phyloP scores from a whole-genome alignment of 2,888 invertebrate genomes.

The Drosophila mayaguana region DNA sequence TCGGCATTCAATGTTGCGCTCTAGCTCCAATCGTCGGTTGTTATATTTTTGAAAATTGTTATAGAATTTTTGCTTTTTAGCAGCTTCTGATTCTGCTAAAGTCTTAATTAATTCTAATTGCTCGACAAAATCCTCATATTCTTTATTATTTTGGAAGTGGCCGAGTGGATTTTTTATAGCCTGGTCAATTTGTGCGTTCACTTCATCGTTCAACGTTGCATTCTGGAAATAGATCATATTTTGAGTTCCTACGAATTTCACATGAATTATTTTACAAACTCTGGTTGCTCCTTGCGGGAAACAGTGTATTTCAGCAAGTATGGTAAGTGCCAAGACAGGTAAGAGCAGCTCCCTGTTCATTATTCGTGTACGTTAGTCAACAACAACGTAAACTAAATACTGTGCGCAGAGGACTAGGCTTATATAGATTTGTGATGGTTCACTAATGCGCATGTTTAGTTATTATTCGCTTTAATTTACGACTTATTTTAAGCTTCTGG shows the following conservation, averaged over 20 bases:
- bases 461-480: background rate
- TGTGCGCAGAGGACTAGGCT: background rate
- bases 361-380: background rate
- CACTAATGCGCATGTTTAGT: background rate
- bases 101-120: background rate
- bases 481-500: background rate
- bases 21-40: constrained; percentile 7
- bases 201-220: accelerated
- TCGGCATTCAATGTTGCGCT: background rate
- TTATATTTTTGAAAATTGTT: constrained; percentile 10
- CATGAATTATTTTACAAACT: background rate
- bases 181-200: background rate
- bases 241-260: background rate
- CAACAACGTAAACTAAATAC: background rate
- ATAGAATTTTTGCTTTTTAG: background rate
- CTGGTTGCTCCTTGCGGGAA: accelerated
- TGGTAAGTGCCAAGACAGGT: background rate
- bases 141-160: background rate
- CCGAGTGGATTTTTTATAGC: background rate
- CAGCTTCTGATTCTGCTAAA: accelerated
- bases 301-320: background rate
- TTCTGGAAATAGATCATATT: background rate
- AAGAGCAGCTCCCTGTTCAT: background rate
- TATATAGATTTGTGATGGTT: background rate
- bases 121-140: background rate